Conservation (phyloP, 2,888 invertebrate species). For the Aromia moschata region DNA sequence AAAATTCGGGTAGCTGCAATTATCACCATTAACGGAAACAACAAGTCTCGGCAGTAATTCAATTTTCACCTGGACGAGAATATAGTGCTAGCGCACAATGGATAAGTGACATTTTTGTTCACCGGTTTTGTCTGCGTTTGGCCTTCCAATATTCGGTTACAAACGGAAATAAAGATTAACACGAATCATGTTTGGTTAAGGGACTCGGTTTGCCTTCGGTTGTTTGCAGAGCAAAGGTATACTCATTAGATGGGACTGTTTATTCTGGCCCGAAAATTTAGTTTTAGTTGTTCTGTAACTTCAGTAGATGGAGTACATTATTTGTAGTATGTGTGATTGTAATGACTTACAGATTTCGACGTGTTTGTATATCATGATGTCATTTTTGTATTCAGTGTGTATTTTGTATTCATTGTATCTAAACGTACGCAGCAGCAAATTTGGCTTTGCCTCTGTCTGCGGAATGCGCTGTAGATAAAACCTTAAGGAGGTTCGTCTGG, state of each 20-base stretch:
- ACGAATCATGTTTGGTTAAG: constrained; percentile 8
- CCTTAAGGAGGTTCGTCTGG: too few relatives aligned
- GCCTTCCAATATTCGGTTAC: constrained; percentile 22
- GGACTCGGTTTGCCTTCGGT: constrained; percentile 3
- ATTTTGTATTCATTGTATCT: too few relatives aligned
- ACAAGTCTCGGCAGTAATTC: constrained; percentile 46
- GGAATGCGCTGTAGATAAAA: too few relatives aligned
- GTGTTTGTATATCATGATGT: too few relatives aligned
- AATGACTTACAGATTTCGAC: too few relatives aligned
- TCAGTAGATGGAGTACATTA: too few relatives aligned
- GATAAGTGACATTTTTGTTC: constrained; percentile 45
- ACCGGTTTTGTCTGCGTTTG: constrained; percentile 28
- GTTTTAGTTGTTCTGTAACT: too few relatives aligned
- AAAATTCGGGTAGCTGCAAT: constrained; percentile 42
- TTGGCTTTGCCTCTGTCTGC: too few relatives aligned
- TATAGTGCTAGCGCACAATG: constrained; percentile 36
- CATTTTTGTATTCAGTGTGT: too few relatives aligned
- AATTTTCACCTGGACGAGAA: constrained; percentile 46
- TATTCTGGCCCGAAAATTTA: constrained; percentile 1
- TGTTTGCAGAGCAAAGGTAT: constrained; percentile 13
- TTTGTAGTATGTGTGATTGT: too few relatives aligned
- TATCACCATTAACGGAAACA: constrained; percentile 47
- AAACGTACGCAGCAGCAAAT: too few relatives aligned
- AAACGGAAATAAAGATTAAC: constrained; percentile 26
- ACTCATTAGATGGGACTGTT: constrained; percentile 3